Base-by-base conservation (phyloP, 1,140 invertebrate genomes). In the Drosophila takahashii region DNA sequence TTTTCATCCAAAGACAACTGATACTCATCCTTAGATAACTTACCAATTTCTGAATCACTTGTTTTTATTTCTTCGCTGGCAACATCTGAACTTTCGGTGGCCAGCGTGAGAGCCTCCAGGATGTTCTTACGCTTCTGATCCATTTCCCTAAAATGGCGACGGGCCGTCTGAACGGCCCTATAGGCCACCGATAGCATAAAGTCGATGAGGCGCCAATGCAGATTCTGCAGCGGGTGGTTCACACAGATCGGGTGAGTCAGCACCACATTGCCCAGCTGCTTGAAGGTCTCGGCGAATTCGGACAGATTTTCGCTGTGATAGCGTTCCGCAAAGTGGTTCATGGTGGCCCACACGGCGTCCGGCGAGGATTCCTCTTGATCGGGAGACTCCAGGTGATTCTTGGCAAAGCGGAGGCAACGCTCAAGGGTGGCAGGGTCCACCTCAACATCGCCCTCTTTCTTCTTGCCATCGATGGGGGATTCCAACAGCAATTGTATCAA, bases 151-250 rank as follows among this genome's bases (percentile, higher is more conserved):
- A 22, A 1, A 11, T 77, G 50, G 6, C 34, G 16, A 26, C 26
- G 61, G 0, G 45, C 32, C 0, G 37, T 10, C 2, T 18, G 27
- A 15, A 81, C 79, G 0, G 61, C 53, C 6, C 52, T 26, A 22
- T n/a, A 73, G 44, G 67, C 80, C 2, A 77, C 79, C 0, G 47
- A 67, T 1, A 81, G 61, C 73, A 81, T 18, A 37, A 81, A 80
- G 3, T 80, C 77, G 0, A 81, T 3, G 0, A 76, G 3, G 0
- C 36, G 15, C 52, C 62, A 64, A 16, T 69, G 56, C 0, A 72
- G 15, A 3, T 36, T 5, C 6, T 27, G 22, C 7, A 37, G 18
- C 8, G 1, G 13, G 4, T 48, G 41, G 27, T 48, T 45, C 9
- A 26, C 0, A 10, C 34, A 61, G 1, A 48, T 8, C 0, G 27